phyloP scores from a whole-genome alignment of 2,113 vertebrate species.

The Stegostoma tigrinum region DNA sequence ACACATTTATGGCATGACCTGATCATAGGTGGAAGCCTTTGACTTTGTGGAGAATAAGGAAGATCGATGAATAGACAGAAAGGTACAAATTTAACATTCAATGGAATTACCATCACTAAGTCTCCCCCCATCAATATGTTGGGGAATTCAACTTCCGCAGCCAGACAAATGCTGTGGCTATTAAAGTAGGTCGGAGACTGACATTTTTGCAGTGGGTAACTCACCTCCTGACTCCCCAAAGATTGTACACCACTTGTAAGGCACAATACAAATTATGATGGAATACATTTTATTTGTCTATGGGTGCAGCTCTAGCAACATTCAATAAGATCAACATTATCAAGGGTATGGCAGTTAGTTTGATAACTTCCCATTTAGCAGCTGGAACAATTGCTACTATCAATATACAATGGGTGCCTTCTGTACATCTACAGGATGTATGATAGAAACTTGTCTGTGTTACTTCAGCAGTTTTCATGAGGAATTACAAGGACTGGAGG shows the following conservation, averaged over 20 bases:
- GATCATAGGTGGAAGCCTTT: neutral
- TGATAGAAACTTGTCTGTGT: neutral
- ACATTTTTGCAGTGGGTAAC: neutral
- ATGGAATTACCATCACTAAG: neutral
- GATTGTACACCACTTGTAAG: neutral
- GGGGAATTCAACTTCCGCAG: neutral
- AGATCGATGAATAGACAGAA: neutral
- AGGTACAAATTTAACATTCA: neutral
- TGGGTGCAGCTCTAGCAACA: neutral
- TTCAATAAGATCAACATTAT: neutral
- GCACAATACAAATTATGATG: neutral
- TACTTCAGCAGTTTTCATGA: neutral
- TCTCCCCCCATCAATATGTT: neutral
- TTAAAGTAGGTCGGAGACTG: neutral
- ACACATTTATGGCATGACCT: neutral
- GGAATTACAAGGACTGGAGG: neutral
- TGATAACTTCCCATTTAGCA: neutral
- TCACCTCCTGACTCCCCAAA: neutral
- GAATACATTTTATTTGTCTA: neutral
- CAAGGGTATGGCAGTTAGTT: neutral
- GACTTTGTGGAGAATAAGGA: neutral
- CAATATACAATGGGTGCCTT: neutral
- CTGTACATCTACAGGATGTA: neutral
- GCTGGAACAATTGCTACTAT: neutral
- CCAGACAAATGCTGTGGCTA: neutral